A percentile compares a stretch with the other conserved stretches of the same genome.
Conservation (phyloP, 2,113 vertebrate species). For the Zeus faber region DNA sequence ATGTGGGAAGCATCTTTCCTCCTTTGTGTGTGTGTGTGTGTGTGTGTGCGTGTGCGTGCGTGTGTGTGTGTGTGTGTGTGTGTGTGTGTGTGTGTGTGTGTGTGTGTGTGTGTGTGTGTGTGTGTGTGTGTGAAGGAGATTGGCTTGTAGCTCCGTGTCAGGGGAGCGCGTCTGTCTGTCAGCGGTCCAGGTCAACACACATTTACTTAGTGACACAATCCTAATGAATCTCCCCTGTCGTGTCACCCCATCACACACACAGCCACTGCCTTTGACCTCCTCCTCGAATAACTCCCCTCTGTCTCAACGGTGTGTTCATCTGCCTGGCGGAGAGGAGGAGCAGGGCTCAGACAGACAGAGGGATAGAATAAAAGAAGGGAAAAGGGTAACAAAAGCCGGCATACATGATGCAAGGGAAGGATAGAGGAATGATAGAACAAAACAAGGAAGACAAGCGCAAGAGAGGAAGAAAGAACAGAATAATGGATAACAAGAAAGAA, state of each 20-base stretch:
- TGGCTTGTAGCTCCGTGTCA: conserved; percentile 76
- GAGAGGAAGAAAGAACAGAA: neutral
- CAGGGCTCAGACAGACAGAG: too few relatives aligned
- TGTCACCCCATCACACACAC: conserved; percentile 53
- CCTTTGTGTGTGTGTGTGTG: neutral
- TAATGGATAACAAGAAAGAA: neutral
- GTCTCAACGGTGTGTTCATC: neutral
- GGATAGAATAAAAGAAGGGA: too few relatives aligned
- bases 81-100: neutral
- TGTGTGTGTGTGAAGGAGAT: conserved; percentile 69
- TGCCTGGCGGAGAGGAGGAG: too few relatives aligned
- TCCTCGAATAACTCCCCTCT: conserved; percentile 70
- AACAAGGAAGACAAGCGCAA: neutral
- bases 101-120: conserved; percentile 15
- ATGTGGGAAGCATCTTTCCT: conserved; percentile 36
- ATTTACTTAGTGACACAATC: conserved; percentile 86
- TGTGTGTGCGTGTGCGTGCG: neutral
- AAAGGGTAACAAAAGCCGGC: neutral
- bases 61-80: neutral
- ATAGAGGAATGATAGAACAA: neutral
- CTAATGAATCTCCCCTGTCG: conserved; percentile 81
- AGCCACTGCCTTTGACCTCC: conserved; percentile 68
- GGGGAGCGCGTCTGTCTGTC: conserved; percentile 76
- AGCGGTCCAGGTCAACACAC: conserved; percentile 79
- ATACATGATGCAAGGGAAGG: neutral